phyloP scores from a whole-genome alignment of 2,113 vertebrate genomes.

The Perca flavescens region DNA sequence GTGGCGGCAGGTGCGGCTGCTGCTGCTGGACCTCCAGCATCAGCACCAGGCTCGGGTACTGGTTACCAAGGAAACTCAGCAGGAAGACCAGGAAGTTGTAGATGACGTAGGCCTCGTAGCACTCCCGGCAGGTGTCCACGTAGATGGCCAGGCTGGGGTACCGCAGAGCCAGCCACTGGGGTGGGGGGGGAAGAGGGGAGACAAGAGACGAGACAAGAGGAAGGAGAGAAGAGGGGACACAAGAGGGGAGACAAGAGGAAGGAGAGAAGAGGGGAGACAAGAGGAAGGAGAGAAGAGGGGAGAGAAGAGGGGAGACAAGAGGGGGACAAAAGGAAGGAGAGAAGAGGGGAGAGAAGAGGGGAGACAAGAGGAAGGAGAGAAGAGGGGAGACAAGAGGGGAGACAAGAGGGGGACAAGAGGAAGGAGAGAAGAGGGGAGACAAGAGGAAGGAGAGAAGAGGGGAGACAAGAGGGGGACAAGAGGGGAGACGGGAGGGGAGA shows the following conservation, averaged over 20 bases:
- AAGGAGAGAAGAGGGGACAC: no score
- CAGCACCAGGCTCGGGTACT: conserved; percentile 93
- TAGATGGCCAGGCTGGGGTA: conserved; percentile 96
- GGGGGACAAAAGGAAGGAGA: no score
- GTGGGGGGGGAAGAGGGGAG: conserved; percentile 35
- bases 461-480: no score
- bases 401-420: background rate
- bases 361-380: conserved; percentile 16
- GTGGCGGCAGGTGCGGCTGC: conserved; percentile 92
- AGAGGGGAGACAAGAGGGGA: no score
- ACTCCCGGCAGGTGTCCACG: conserved; percentile 97
- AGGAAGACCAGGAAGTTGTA: conserved; percentile 99
- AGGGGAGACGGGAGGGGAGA: no score
- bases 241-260: no score
- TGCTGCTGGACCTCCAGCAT: conserved; percentile 97
- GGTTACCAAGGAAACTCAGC: conserved; percentile 93
- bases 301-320: no score
- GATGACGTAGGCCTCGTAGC: conserved; percentile 98
- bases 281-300: background rate
- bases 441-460: no score
- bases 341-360: no score
- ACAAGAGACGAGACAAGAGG: no score
- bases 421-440: background rate
- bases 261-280: conserved; percentile 7
- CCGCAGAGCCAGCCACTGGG: conserved; percentile 94